phyloP scores from a whole-genome alignment of 2,888 invertebrate species.

The Tiliacea citrago region DNA sequence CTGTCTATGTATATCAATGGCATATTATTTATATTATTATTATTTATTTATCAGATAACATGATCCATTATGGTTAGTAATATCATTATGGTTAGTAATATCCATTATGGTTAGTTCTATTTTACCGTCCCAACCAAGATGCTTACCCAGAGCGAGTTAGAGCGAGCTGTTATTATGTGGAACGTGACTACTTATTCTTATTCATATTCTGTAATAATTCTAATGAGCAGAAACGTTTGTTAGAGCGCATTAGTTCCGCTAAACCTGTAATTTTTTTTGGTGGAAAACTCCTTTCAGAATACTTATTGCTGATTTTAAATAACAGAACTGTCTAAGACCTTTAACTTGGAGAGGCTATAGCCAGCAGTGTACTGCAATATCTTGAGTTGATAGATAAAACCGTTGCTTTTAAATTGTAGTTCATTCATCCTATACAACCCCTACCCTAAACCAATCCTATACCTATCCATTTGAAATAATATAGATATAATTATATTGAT shows the following conservation, averaged over 20 bases:
- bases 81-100: no score
- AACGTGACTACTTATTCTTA: neutral
- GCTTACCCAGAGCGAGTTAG: no score
- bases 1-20: conserved; percentile 8
- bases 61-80: no score
- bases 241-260: neutral
- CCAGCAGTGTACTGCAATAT: neutral
- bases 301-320: neutral
- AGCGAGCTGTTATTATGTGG: no score
- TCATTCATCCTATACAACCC: neutral
- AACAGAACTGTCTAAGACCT: neutral
- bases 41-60: no score
- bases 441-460: no score
- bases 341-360: neutral
- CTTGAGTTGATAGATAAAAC: neutral
- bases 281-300: neutral
- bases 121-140: no score
- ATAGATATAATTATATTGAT: no score
- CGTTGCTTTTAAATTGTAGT: neutral
- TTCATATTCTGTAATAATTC: neutral
- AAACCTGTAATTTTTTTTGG: neutral
- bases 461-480: no score
- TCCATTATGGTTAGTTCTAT: no score
- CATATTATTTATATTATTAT: neutral
- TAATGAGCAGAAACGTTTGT: neutral